Evolutionary conservation across 92 coral and sea anemone genomes (phyloP).

Genomic region (Micromussa lordhowensis): DNA sequence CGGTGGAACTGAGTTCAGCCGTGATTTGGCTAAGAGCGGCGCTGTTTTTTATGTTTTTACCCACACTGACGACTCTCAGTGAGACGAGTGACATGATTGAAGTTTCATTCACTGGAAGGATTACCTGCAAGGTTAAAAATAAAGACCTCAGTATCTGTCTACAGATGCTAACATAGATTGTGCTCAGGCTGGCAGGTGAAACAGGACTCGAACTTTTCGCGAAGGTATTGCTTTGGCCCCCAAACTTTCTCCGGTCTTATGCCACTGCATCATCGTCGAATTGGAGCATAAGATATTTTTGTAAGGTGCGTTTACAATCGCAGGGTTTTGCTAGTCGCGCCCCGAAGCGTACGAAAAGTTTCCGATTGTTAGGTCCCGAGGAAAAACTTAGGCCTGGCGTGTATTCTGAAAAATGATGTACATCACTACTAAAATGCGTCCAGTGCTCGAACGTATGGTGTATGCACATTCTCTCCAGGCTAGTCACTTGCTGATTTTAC

Average conservation of each 20-base stretch:
- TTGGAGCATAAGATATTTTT: too few relatives aligned
- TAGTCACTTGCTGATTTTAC: background rate
- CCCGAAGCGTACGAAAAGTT: background rate
- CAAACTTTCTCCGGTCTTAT: background rate
- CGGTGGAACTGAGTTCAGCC: conserved; percentile 56
- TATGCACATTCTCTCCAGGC: too few relatives aligned
- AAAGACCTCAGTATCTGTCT: background rate
- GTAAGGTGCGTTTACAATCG: too few relatives aligned
- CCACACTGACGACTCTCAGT: conserved; percentile 60
- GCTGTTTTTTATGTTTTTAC: conserved; percentile 62
- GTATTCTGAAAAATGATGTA: background rate
- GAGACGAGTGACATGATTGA: conserved; percentile 78
- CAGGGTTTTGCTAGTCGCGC: too few relatives aligned
- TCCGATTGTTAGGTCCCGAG: background rate
- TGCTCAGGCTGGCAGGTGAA: too few relatives aligned
- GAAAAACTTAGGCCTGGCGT: background rate
- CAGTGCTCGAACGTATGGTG: background rate
- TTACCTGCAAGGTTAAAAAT: conserved; percentile 62
- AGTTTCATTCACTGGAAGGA: conserved; percentile 82
- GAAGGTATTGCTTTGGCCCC: background rate
- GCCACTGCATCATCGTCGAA: too few relatives aligned
- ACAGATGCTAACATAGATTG: background rate
- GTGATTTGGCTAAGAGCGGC: background rate
- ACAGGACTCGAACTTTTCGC: too few relatives aligned
- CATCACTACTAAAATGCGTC: too few relatives aligned